Percentiles rank a stretch among this genome's conserved stretches.
phyloP scores from a whole-genome alignment of 2,797 vertebrate species.

The Chelonia mydas region DNA sequence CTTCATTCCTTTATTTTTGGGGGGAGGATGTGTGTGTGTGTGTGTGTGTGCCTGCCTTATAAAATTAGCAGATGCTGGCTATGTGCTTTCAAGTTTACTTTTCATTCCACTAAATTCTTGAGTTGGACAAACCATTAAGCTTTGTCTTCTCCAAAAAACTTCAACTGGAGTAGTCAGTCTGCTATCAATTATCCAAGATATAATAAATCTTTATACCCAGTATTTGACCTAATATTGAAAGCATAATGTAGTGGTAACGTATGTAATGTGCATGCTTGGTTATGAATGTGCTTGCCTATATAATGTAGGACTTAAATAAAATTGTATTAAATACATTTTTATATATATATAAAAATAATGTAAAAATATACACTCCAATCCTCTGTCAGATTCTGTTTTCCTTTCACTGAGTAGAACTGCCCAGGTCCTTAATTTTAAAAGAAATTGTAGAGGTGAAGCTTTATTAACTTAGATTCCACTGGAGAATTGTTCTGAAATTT shows the following conservation, averaged over 20 bases:
- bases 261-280: slow-evolving; percentile 27
- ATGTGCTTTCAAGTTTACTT: not conserved
- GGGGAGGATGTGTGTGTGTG: no score
- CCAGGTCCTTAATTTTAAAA: not conserved
- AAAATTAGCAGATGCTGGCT: not conserved
- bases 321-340: not conserved
- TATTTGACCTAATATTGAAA: not conserved
- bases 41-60: not conserved
- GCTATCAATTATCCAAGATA: not conserved
- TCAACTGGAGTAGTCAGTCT: slow-evolving; percentile 31
- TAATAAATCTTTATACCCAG: slow-evolving; percentile 12
- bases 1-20: not conserved
- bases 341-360: not conserved
- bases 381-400: slow-evolving; percentile 63
- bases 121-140: not conserved
- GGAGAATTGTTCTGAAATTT: not conserved
- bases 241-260: not conserved
- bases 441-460: slow-evolving; percentile 13
- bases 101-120: slow-evolving; percentile 39
- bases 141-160: slow-evolving; percentile 22
- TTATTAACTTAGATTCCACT: not conserved
- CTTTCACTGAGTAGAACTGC: not conserved
- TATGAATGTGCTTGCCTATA: slow-evolving; percentile 56
- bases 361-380: slow-evolving; percentile 20
- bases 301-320: not conserved